phyloP scores from a whole-genome alignment of 2,113 vertebrate genomes.

The Sula dactylatra region DNA sequence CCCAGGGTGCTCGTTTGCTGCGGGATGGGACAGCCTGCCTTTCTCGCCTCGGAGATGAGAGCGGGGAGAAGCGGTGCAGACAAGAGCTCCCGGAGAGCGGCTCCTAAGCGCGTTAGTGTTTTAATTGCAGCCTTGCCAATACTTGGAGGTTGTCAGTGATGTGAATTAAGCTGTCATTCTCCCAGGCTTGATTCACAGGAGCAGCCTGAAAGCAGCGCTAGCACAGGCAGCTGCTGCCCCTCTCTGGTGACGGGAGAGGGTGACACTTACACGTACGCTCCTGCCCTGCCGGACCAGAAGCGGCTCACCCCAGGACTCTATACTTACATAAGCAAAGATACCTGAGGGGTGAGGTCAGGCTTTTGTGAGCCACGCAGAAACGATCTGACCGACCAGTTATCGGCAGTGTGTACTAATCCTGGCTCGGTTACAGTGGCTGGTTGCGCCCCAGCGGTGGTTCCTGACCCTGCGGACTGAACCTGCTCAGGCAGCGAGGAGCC shows the following conservation, averaged over 20 bases:
- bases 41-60: background rate
- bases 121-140: background rate
- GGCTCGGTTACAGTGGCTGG: accelerated
- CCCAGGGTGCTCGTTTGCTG: background rate
- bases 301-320: accelerated
- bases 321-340: too few relatives aligned
- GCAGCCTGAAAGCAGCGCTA: background rate
- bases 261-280: background rate
- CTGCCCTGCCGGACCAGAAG: background rate
- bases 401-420: accelerated
- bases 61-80: background rate
- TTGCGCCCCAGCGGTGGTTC: accelerated
- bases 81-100: background rate
- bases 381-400: accelerated
- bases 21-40: background rate
- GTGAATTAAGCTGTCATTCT: background rate
- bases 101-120: background rate
- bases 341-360: background rate
- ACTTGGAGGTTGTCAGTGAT: background rate
- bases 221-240: slow-evolving; percentile 44
- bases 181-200: background rate
- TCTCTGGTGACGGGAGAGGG: background rate
- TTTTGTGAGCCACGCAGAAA: background rate
- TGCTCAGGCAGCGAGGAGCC: background rate
- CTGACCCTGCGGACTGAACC: accelerated